Evolutionary conservation across 23 tunicate species (phyloP).

Genomic region (Aplidium turbinatum): DNA sequence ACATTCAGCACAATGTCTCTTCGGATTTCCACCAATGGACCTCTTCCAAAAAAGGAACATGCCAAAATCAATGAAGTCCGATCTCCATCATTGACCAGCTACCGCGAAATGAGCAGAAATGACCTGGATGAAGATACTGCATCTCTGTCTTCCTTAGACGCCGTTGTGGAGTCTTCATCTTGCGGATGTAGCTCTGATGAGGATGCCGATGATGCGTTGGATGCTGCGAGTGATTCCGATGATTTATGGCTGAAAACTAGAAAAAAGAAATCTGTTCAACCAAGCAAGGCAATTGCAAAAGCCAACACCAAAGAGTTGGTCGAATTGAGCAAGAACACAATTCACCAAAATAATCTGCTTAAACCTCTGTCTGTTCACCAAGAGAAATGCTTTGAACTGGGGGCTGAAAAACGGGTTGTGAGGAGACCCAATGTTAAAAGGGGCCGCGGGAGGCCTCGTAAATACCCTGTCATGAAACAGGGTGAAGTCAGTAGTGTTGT

Average conservation of each 20-base stretch:
- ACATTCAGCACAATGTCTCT: constrained; percentile 32
- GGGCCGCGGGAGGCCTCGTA: constrained; percentile 69
- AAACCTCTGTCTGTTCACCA: too few relatives aligned
- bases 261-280: too few relatives aligned
- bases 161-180: constrained; percentile 76
- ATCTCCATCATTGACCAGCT: constrained; percentile 48
- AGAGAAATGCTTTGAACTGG: constrained; percentile 41
- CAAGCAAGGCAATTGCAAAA: neutral
- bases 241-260: too few relatives aligned
- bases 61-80: constrained; percentile 23
- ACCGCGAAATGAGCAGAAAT: constrained; percentile 60
- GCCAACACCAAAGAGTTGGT: neutral
- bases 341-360: too few relatives aligned
- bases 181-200: constrained; percentile 51
- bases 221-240: too few relatives aligned
- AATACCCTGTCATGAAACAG: constrained; percentile 59
- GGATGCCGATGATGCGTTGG: constrained; percentile 1
- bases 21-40: neutral
- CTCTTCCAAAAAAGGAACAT: too few relatives aligned
- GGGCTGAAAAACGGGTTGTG: constrained; percentile 4
- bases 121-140: constrained; percentile 65
- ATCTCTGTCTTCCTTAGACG: constrained; percentile 51
- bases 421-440: constrained; percentile 19
- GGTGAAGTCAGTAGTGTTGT: too few relatives aligned
- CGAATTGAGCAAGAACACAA: too few relatives aligned